A percentile compares a stretch with the other conserved stretches of the same genome.
phyloP scores from a whole-genome alignment of 2,888 invertebrate species.

The Diachrysia chrysitis region DNA sequence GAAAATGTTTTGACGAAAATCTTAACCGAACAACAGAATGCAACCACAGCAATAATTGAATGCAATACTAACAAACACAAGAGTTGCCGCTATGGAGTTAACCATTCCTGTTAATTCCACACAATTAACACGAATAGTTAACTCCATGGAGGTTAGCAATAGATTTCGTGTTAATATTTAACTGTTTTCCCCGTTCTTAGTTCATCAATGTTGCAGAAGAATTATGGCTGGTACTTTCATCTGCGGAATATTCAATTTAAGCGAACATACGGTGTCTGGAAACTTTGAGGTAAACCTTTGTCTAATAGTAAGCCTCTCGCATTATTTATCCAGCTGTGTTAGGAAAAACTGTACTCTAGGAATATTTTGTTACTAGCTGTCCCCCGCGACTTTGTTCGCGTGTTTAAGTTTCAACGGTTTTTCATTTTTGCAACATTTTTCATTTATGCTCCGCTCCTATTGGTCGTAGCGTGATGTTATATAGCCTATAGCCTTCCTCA shows the following conservation, averaged over 20 bases:
- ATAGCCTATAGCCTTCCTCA: no score
- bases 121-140: neutral
- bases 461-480: no score
- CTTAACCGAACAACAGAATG: neutral
- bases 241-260: slow-evolving; percentile 1
- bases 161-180: slow-evolving; percentile 24
- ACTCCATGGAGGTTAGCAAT: neutral
- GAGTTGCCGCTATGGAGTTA: no score
- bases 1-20: neutral
- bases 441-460: no score
- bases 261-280: neutral
- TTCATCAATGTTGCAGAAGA: neutral
- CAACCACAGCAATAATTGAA: neutral
- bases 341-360: neutral
- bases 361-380: no score
- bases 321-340: neutral
- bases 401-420: no score
- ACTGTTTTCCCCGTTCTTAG: neutral
- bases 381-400: no score
- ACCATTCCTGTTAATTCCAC: no score
- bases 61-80: neutral
- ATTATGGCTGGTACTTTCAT: neutral
- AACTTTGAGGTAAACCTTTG: neutral
- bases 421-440: no score
- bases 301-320: neutral